These are phyloP conservation scores for Heterodera carotae DNA, from an alignment of 1,140 invertebrate species.

Conservation along the genomic window DNA sequence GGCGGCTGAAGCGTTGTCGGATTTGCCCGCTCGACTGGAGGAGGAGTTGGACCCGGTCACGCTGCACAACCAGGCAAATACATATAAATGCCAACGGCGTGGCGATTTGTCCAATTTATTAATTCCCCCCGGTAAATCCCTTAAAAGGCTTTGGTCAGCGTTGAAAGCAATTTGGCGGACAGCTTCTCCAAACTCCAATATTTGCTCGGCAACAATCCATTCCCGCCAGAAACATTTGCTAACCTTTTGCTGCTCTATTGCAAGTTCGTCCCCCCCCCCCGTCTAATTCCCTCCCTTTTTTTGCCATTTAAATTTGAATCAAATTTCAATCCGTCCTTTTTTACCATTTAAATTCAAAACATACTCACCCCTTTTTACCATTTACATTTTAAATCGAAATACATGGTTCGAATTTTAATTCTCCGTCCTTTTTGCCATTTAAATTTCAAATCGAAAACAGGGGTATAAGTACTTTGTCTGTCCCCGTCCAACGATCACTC, in stretches of 20 bases:
- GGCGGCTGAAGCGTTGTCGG: slow-evolving; percentile 88
- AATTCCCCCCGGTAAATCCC: no score
- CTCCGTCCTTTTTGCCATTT: no score
- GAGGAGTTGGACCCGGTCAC: slow-evolving; percentile 97
- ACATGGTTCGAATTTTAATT: no score
- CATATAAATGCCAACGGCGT: background rate
- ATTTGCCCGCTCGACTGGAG: slow-evolving; percentile 92
- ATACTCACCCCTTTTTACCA: no score
- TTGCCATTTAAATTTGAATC: slow-evolving; percentile 29
- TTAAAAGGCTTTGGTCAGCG: slow-evolving; percentile 77
- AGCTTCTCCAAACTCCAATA: slow-evolving; percentile 97
- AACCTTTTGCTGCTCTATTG: slow-evolving; percentile 91
- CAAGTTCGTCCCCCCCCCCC: slow-evolving; percentile 82
- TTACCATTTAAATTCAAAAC: no score
- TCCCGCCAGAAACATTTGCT: slow-evolving; percentile 94
- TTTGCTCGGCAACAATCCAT: slow-evolving; percentile 89
- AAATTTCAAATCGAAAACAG: no score
- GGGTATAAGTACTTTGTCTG: no score
- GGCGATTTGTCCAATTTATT: no score
- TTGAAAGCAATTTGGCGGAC: slow-evolving; percentile 83
- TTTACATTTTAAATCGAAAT: no score
- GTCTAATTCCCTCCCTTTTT: background rate
- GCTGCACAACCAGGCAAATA: slow-evolving; percentile 88
- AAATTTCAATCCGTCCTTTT: no score
- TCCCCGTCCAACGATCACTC: no score